Conservation (phyloP, 1,140 invertebrate genomes). For the Aleiodes sp. region DNA sequence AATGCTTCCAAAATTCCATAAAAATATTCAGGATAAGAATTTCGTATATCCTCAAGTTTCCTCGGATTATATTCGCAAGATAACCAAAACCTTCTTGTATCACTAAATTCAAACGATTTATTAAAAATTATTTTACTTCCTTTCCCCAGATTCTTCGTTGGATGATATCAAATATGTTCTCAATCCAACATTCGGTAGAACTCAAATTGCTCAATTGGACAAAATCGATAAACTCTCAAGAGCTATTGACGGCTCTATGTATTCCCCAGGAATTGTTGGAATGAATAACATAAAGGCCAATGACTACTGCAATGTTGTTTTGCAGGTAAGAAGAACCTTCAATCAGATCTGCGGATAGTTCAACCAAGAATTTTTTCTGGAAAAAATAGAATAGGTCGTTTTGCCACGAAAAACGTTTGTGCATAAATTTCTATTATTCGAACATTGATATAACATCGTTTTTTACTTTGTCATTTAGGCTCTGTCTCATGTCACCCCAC, state of each 20-base stretch:
- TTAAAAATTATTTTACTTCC: conserved; percentile 46
- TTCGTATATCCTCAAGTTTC: too few species aligned
- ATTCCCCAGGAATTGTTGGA: conserved; percentile 95
- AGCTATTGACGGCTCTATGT: conserved; percentile 96
- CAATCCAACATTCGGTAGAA: conserved; percentile 93
- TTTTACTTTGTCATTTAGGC: conserved; percentile 70
- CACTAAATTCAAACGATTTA: conserved; percentile 19
- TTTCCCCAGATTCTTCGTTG: conserved; percentile 89
- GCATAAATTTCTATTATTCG: too few species aligned
- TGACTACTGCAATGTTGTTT: conserved; percentile 98
- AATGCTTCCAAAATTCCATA: background rate
- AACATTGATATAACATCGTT: background rate
- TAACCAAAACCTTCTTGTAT: too few species aligned
- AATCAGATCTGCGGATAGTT: background rate
- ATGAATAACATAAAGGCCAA: conserved; percentile 99
- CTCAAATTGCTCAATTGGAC: conserved; percentile 86
- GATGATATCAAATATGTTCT: conserved; percentile 99
- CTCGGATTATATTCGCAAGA: conserved; percentile 6
- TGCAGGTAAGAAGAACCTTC: conserved; percentile 76
- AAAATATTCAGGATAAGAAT: too few species aligned
- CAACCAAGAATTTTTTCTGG: background rate
- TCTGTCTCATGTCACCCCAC: conserved; percentile 91
- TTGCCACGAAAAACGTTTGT: too few species aligned
- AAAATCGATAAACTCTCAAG: conserved; percentile 86
- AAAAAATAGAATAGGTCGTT: too few species aligned